Percentiles rank a stretch among this genome's conserved stretches.
Evolutionary conservation across 1,140 invertebrate species (phyloP).

Genomic region (Brachionus rubens): DNA sequence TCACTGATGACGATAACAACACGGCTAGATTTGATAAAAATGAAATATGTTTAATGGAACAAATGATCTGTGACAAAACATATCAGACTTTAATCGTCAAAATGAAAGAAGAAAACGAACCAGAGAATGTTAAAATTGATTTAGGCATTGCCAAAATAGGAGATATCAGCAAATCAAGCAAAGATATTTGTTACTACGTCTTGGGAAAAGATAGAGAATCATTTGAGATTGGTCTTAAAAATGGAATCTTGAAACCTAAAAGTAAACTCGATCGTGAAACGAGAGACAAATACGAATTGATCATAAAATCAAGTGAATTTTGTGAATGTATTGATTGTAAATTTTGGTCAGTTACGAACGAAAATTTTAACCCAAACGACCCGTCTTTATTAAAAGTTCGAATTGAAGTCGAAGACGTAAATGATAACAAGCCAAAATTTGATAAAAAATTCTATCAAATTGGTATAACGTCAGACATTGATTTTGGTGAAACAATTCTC

Average conservation of each 20-base stretch:
- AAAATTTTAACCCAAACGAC: background rate
- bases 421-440: conserved; percentile 33
- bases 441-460: conserved; percentile 39
- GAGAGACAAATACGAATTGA: background rate
- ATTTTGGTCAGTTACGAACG: background rate
- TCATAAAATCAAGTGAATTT: conserved; percentile 25
- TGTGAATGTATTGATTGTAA: conserved; percentile 6
- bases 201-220: conserved; percentile 4
- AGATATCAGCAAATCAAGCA: background rate
- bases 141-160: background rate
- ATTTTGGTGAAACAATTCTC: conserved; percentile 41
- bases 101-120: conserved; percentile 6
- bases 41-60: background rate
- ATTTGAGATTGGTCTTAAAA: background rate
- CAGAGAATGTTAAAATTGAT: background rate
- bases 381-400: background rate
- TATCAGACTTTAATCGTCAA: background rate
- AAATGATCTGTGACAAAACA: conserved; percentile 2
- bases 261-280: conserved; percentile 6
- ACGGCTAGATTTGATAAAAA: background rate
- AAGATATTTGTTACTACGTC: conserved; percentile 9
- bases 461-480: conserved; percentile 31
- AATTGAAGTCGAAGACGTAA: conserved; percentile 11
- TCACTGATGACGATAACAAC: conserved; percentile 27
- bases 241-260: background rate